phyloP scores from a whole-genome alignment of 2,888 invertebrate species.

The Apodemia zela region DNA sequence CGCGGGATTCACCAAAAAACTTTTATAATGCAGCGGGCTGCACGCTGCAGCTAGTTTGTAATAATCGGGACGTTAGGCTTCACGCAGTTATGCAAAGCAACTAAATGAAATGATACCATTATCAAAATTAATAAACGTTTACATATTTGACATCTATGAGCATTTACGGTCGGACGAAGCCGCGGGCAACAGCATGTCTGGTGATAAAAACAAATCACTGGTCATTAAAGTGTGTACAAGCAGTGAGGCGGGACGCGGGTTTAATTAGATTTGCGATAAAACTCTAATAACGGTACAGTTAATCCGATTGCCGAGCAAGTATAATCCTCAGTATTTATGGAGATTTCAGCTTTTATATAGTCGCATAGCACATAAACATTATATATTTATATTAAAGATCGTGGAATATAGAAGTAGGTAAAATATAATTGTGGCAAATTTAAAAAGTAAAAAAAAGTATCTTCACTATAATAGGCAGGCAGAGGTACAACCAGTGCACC shows the following conservation, averaged over 20 bases:
- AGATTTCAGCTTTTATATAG: not conserved
- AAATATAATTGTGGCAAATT: not conserved
- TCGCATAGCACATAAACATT: not conserved
- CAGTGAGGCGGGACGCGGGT: not conserved
- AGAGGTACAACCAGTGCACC: no score
- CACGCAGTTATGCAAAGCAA: no score
- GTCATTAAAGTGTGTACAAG: not conserved
- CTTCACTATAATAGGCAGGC: no score
- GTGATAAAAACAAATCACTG: not conserved
- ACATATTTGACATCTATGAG: no score
- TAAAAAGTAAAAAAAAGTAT: no score
- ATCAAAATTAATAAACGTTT: no score
- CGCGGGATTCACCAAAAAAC: no score
- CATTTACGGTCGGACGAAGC: not conserved
- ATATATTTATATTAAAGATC: not conserved
- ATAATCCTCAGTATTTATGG: not conserved
- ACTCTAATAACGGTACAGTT: conserved; percentile 15
- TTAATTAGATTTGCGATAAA: conserved; percentile 12
- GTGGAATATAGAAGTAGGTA: not conserved
- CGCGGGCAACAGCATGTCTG: not conserved
- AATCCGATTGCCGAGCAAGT: not conserved
- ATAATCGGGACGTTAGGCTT: no score
- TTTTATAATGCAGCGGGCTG: no score
- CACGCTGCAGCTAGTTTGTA: no score
- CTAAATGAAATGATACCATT: no score